Evolutionary conservation across 53 echinoderm and acorn worm genomes (phyloP).

Genomic region (Echinometra lucunter): DNA sequence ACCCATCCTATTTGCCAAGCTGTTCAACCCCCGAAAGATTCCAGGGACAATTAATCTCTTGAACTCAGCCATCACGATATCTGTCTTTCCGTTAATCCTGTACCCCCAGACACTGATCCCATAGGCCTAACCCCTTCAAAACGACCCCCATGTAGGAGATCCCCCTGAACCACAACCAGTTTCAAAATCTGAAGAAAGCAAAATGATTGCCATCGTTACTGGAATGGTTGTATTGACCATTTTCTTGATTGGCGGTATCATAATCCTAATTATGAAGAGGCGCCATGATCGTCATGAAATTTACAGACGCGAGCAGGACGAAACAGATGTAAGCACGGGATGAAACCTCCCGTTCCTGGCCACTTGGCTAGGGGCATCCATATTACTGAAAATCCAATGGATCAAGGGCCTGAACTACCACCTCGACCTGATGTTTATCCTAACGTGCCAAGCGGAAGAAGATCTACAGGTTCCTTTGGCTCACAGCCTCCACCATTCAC

Average conservation of each 20-base stretch:
- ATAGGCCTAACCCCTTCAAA: background rate
- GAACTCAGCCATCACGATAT: slow-evolving; percentile 34
- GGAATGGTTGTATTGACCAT: slow-evolving; percentile 5
- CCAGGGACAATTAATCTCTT: background rate
- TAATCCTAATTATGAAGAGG: background rate
- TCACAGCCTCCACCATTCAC: background rate
- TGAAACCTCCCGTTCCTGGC: background rate
- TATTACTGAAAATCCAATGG: slow-evolving; percentile 35
- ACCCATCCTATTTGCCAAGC: background rate
- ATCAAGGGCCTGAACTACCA: background rate
- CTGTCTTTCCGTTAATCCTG: background rate
- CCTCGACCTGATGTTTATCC: slow-evolving; percentile 5
- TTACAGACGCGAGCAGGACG: background rate
- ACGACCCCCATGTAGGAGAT: background rate
- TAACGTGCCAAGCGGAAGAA: background rate
- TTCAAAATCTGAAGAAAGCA: background rate
- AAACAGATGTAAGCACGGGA: background rate
- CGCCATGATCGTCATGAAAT: background rate
- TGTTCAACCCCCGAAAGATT: slow-evolving; percentile 21
- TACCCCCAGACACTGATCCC: too few species aligned
- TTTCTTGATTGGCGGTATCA: background rate
- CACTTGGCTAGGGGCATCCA: background rate
- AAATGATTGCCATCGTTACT: slow-evolving; percentile 27
- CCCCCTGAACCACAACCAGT: background rate
- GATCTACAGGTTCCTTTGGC: background rate